Percentiles rank a stretch among this genome's conserved stretches.
phyloP scores from a whole-genome alignment of 2,888 invertebrate genomes.

The Ochropacha duplaris region DNA sequence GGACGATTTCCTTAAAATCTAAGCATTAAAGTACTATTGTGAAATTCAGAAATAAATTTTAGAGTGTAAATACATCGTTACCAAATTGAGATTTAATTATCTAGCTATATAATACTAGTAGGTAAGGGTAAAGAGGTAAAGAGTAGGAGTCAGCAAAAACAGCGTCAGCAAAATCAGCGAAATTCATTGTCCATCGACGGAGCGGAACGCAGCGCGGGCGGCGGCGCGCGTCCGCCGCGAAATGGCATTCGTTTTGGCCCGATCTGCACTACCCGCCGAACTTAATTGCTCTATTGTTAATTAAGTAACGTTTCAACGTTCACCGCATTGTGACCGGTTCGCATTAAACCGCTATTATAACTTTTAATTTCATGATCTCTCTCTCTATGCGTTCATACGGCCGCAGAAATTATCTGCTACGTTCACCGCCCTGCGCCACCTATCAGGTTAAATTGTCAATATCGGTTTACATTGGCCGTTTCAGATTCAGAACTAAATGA shows the following conservation, averaged over 20 bases:
- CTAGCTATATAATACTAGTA: constrained; percentile 12
- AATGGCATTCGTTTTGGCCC: constrained; percentile 70
- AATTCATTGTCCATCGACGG: constrained; percentile 68
- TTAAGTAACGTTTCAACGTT: constrained; percentile 77
- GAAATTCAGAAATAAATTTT: not conserved
- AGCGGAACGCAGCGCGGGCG: constrained; percentile 52
- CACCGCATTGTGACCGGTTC: constrained; percentile 64
- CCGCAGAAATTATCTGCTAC: constrained; percentile 18
- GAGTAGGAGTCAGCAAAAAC: constrained; percentile 61
- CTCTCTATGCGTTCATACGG: constrained; percentile 24
- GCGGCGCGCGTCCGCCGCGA: constrained; percentile 44
- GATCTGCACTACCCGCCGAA: constrained; percentile 62
- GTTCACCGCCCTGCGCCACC: constrained; percentile 6
- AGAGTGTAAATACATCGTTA: not conserved
- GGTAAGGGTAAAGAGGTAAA: too few relatives aligned
- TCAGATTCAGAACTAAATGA: constrained; percentile 5
- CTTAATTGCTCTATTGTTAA: constrained; percentile 83
- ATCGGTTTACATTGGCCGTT: constrained; percentile 11
- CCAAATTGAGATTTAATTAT: not conserved
- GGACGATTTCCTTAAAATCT: not conserved
- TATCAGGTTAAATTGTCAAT: constrained; percentile 9
- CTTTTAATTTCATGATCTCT: constrained; percentile 47
- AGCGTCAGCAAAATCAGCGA: constrained; percentile 72
- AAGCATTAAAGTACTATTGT: not conserved
- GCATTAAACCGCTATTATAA: constrained; percentile 55